phyloP scores from a whole-genome alignment of 2,113 vertebrate genomes.

The Diphyllodes magnificus region DNA sequence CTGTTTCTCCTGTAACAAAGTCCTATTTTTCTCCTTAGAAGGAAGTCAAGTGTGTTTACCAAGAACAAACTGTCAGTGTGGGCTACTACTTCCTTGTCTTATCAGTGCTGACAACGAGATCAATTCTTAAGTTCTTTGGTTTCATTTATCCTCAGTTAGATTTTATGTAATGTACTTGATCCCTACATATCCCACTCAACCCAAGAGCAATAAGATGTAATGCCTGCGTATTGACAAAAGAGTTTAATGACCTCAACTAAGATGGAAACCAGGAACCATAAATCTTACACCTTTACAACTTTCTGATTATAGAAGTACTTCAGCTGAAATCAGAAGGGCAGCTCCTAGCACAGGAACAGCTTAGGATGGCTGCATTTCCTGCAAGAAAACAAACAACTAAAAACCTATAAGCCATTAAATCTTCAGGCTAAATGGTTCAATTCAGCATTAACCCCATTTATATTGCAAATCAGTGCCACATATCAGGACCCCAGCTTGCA shows the following conservation, averaged over 20 bases:
- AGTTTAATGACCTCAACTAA: neutral
- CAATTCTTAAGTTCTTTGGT: neutral
- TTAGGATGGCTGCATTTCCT: neutral
- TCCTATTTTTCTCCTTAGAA: neutral
- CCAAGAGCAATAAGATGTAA: neutral
- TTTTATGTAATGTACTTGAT: neutral
- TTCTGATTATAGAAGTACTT: neutral
- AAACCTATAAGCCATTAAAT: neutral
- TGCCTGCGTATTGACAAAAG: neutral
- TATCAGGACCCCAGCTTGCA: neutral
- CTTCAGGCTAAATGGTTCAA: neutral
- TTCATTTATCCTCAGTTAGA: neutral
- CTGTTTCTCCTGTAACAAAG: neutral
- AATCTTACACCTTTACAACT: neutral
- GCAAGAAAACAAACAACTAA: neutral
- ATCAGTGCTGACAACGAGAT: neutral
- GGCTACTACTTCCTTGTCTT: neutral
- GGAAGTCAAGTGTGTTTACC: neutral
- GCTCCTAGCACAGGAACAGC: neutral
- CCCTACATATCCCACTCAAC: fast-evolving
- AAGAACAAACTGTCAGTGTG: neutral
- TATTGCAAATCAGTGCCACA: neutral
- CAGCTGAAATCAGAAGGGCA: neutral
- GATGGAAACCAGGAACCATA: neutral
- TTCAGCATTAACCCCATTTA: neutral